phyloP scores from a whole-genome alignment of 2,113 vertebrate species.

The Dermatemys mawii region DNA sequence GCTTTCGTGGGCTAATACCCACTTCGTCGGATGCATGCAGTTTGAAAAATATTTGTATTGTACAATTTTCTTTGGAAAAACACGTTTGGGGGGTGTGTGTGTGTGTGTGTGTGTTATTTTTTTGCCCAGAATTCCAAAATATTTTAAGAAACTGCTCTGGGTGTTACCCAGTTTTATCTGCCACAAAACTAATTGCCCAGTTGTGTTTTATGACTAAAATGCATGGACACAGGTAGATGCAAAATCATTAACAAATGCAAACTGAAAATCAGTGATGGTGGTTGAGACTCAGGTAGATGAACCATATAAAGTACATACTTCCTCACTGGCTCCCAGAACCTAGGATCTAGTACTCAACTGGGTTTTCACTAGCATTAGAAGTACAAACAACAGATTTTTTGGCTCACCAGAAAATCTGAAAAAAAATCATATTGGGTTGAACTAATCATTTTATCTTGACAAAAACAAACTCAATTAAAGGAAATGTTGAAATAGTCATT shows the following conservation, averaged over 20 bases:
- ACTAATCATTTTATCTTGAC: not conserved
- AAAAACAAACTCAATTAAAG: not conserved
- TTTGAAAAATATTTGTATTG: not conserved
- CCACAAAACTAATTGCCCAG: not conserved
- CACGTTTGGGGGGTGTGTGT: too few species aligned
- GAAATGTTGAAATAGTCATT: not conserved
- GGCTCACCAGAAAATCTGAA: not conserved
- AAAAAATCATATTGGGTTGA: not conserved
- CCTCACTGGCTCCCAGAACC: accelerated
- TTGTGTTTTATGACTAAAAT: not conserved
- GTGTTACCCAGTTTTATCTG: not conserved
- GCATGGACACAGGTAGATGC: not conserved
- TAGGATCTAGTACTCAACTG: not conserved
- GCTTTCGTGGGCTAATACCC: too few species aligned
- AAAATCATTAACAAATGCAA: not conserved
- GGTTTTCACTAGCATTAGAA: not conserved
- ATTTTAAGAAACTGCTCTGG: not conserved
- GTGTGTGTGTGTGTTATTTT: too few species aligned
- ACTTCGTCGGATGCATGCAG: too few species aligned
- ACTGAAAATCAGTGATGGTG: not conserved
- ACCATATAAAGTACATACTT: not conserved
- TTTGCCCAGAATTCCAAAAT: not conserved
- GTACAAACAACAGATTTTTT: not conserved
- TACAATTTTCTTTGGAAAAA: not conserved
- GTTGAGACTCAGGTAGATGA: not conserved